These are phyloP conservation scores for Hololepta plana DNA, from an alignment of 2,888 invertebrate species.

Conservation along the genomic window DNA sequence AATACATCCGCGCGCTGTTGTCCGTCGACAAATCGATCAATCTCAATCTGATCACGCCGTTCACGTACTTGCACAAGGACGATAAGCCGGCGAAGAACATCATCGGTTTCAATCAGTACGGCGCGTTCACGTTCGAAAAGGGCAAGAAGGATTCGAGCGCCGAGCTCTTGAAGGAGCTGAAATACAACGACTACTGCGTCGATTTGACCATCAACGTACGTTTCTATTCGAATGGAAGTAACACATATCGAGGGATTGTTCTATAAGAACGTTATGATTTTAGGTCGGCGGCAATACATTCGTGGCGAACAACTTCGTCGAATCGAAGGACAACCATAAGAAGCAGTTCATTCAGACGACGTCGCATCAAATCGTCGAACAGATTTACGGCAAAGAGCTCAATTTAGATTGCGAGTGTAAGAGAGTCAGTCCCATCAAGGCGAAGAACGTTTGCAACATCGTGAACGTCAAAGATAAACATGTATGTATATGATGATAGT, in stretches of 20 bases:
- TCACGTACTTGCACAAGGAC: slow-evolving; percentile 33
- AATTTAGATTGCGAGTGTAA: slow-evolving; percentile 30
- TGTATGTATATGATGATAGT: too few species aligned
- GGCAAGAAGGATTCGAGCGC: slow-evolving; percentile 39
- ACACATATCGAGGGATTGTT: not conserved
- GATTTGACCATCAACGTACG: slow-evolving; percentile 45
- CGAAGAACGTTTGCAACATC: slow-evolving; percentile 18
- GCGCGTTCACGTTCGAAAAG: slow-evolving; percentile 41
- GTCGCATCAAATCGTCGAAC: slow-evolving; percentile 27
- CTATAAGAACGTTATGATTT: slow-evolving; percentile 9
- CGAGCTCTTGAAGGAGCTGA: slow-evolving; percentile 35
- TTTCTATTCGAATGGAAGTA: slow-evolving; percentile 8
- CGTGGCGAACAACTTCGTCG: slow-evolving; percentile 38
- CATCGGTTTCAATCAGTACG: slow-evolving; percentile 39
- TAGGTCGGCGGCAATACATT: slow-evolving; percentile 48
- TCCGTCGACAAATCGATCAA: slow-evolving; percentile 35
- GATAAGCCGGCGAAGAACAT: slow-evolving; percentile 37
- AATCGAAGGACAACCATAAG: slow-evolving; percentile 23
- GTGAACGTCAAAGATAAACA: slow-evolving; percentile 16
- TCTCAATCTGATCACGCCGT: slow-evolving; percentile 40
- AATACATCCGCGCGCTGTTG: slow-evolving; percentile 12
- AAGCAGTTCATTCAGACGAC: slow-evolving; percentile 29
- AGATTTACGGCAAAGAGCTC: slow-evolving; percentile 23
- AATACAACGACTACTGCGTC: slow-evolving; percentile 43
- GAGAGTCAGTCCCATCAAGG: slow-evolving; percentile 14